Evolutionary conservation across 2,113 vertebrate species (phyloP), one percentile per base, ranked within the genome.

Genomic region (Lasiurus borealis): DNA sequence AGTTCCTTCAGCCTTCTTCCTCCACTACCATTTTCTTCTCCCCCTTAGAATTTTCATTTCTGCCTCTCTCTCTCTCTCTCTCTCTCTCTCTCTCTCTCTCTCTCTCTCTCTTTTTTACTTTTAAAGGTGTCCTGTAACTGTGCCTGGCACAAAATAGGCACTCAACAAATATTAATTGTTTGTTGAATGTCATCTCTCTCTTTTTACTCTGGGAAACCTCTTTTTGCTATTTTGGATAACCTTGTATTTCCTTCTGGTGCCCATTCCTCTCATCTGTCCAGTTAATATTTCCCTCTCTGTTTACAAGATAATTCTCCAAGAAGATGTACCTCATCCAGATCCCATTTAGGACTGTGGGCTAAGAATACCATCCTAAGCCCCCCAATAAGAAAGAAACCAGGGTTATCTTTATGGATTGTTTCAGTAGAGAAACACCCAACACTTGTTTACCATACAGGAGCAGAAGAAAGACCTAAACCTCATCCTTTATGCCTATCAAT

Each of bases 121-220:
- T 23, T 25, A 50, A 36, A 48, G 19, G 14, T 36, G 29, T 69
- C 82, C 77, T 57, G 69, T 25, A 96, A 92, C 59, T 68, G 93
- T 96, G 93, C 96, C 93, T 91, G 82, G 31, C 88, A 92, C 81
- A 78, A 44, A 71, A 78, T 46, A 80, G 93, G 96, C 84, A 6
- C 95, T 96, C 85, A 96, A 97, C 95, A 97, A 97, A 97, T 97
- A 94, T 16, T 82, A 93, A 29, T 85, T 80, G 95, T 96, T 97
- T 96, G 90, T 96, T 93, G 91, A 95, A 96, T 96, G 94, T 96
- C 93, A 96, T 93, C 57, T 93, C 88, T 97, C 85, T 95, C 88
- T 96, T 82, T 95, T 87, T 90, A 80, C 75, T 95, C 57, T 96
- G 78, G 87, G 62, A 83, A 94, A 84, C 62, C 44, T 95, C 54